Evolutionary conservation across 2,113 vertebrate species (phyloP).

Genomic region (Cinclus mexicanus): DNA sequence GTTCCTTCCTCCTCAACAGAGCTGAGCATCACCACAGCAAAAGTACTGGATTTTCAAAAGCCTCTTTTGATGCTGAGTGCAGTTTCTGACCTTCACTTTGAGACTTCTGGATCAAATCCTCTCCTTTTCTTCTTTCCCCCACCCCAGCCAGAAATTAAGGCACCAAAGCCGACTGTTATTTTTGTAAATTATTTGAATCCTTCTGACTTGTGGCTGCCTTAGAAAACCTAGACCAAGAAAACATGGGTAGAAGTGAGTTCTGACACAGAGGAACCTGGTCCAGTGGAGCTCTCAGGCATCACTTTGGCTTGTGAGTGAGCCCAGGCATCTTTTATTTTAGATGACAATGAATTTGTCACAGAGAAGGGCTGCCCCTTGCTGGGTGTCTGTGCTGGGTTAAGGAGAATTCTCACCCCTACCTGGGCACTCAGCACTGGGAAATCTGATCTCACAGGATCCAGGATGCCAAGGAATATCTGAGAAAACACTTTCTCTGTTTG

Average conservation of each 20-base stretch:
- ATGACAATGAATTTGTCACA: not conserved
- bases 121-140: not conserved
- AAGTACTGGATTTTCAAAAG: not conserved
- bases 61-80: not conserved
- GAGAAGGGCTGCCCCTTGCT: not conserved
- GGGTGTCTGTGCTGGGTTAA: not conserved
- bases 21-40: not conserved
- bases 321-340: not conserved
- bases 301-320: not conserved
- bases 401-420: not conserved
- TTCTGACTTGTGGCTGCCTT: not conserved
- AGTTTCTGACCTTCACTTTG: not conserved
- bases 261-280: not conserved
- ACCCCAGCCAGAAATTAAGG: not conserved
- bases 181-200: not conserved
- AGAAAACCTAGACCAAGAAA: not conserved
- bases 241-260: not conserved
- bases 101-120: not conserved
- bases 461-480: not conserved
- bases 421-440: not conserved
- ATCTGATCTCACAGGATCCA: not conserved
- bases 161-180: not conserved
- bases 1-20: not conserved
- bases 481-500: not conserved
- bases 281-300: not conserved